These are phyloP conservation scores for Dinoponera quadriceps DNA, from an alignment of 1,140 invertebrate genomes.

Conservation along the genomic window DNA sequence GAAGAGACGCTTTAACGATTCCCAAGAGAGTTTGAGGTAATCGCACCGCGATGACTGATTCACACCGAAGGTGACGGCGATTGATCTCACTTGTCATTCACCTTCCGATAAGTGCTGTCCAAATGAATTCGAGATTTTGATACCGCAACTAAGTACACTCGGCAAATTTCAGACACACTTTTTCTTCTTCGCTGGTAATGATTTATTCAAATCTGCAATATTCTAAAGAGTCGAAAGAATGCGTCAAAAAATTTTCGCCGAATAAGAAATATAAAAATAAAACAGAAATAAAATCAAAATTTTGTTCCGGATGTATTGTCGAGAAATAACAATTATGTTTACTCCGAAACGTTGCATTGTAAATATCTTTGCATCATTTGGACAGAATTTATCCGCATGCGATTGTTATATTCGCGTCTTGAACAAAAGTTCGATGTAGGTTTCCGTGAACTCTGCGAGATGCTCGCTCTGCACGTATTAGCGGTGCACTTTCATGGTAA, in stretches of 20 bases:
- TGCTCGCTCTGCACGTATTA: slow-evolving; percentile 5
- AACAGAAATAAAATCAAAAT: neutral
- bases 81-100: slow-evolving; percentile 20
- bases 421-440: neutral
- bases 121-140: slow-evolving; percentile 34
- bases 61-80: slow-evolving; percentile 29
- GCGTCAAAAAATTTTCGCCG: too few species aligned
- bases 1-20: neutral
- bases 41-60: slow-evolving; percentile 35
- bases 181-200: neutral
- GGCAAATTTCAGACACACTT: neutral
- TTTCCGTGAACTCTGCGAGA: neutral
- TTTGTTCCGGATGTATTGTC: neutral
- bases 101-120: slow-evolving; percentile 13
- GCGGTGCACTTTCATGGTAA: slow-evolving; percentile 15
- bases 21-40: slow-evolving; percentile 7
- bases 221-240: too few species aligned
- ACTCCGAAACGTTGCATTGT: neutral
- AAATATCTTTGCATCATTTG: slow-evolving; percentile 25
- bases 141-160: neutral
- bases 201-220: neutral
- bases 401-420: slow-evolving; percentile 12
- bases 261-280: neutral
- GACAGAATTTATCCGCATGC: neutral
- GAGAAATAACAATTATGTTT: neutral